Evolutionary conservation across 2,888 invertebrate species (phyloP), one percentile per base, ranked within the genome.

Genomic region (Meloe dianella): DNA sequence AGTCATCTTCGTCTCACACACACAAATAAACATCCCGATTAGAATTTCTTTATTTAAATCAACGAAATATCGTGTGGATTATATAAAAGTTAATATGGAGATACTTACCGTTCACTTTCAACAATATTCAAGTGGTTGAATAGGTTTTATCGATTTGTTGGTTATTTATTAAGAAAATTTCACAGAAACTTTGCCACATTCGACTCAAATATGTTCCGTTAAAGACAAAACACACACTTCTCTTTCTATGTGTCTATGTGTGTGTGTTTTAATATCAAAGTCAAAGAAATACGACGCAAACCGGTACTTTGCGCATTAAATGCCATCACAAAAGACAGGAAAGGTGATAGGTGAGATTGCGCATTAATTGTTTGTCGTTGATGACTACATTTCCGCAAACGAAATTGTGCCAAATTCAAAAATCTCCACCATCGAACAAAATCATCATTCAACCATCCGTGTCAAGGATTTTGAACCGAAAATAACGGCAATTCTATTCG

Each of bases 231-330:
- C 75, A 78, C 72, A 73, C 72, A 75, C 74, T 63, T 63, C 35
- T 68, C 32, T 71, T 72, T n/a, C n/a, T n/a, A n/a, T 74, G 12
- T 14, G 1, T 3, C 71, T 69, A 72, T 62, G 70, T 67, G 9
- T 54, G 1, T 24, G 14, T 24, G 24, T 24, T 22, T 22, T 5
- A 41, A 47, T 54, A 54, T 24, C 54, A 54, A 54, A 54, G 54
- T 54, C 24, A 24, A 41, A 54, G 54, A 54, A 9, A 54, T 24
- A 73, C 66, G 73, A 66, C 57, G 74, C 73, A 71, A 79, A 79
- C 78, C 78, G 79, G 79, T 78, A 77, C 77, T 75, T 73, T 72
- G 75, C 78, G 75, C 75, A 78, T 76, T 75, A 78, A 75, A 78
- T 77, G 78, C 76, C 77, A 75, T 54, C 54, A 54, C 20, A 54